A percentile compares a stretch with the other conserved stretches of the same genome.
These are phyloP conservation scores for Elgaria multicarinata DNA, from an alignment of 2,113 vertebrate genomes.

Conservation along the genomic window DNA sequence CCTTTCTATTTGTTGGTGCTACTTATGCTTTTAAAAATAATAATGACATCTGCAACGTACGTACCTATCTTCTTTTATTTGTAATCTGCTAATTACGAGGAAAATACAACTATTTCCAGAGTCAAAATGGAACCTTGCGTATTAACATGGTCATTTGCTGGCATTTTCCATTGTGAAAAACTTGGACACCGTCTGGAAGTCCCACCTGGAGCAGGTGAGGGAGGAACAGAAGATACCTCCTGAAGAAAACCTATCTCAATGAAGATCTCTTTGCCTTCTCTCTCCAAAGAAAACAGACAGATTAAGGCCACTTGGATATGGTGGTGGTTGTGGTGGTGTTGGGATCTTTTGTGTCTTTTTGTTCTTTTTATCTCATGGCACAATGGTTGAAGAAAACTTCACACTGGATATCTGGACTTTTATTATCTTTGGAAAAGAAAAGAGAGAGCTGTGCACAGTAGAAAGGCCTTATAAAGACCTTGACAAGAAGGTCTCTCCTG, in stretches of 20 bases:
- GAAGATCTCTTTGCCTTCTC: constrained; percentile 62
- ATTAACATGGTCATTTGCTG: constrained; percentile 50
- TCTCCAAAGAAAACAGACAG: constrained; percentile 61
- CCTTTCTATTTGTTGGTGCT: neutral
- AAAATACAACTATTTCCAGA: constrained; percentile 35
- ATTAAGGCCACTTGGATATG: constrained; percentile 66
- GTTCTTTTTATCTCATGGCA: constrained; percentile 36
- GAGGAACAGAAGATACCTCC: constrained; percentile 68
- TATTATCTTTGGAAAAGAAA: neutral
- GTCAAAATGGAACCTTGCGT: constrained; percentile 20
- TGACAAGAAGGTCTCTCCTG: constrained; percentile 64
- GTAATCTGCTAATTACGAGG: constrained; percentile 37
- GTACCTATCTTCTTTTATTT: constrained; percentile 19
- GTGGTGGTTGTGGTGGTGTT: constrained; percentile 29
- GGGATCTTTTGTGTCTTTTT: constrained; percentile 46
- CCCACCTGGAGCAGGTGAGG: constrained; percentile 61
- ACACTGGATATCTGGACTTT: constrained; percentile 57
- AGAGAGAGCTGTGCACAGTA: constrained; percentile 50
- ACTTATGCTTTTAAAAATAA: constrained; percentile 29
- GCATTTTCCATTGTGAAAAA: constrained; percentile 56
- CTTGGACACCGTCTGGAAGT: constrained; percentile 59
- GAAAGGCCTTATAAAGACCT: constrained; percentile 60
- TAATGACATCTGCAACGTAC: neutral
- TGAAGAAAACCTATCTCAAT: constrained; percentile 62
- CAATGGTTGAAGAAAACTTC: constrained; percentile 59